Evolutionary conservation across 23 tunicate species (phyloP).

Genomic region (Corella eumyota): DNA sequence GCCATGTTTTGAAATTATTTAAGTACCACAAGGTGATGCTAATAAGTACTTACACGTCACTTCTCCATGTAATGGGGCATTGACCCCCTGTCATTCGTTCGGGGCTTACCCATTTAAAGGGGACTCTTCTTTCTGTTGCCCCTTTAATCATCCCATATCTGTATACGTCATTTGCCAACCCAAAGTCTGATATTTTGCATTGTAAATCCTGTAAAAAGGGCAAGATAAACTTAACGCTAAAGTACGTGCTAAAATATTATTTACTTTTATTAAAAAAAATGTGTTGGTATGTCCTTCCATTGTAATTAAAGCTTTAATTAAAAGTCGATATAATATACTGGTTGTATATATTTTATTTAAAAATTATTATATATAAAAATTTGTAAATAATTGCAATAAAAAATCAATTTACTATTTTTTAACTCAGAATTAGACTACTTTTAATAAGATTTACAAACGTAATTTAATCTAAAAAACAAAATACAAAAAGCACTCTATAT

Average conservation of each 20-base stretch:
- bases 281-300: too few species aligned
- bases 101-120: slow-evolving; percentile 93
- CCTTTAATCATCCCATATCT: slow-evolving; percentile 80
- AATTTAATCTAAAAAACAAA: not conserved
- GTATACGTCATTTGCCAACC: slow-evolving; percentile 88
- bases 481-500: not conserved
- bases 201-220: slow-evolving; percentile 28
- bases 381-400: too few species aligned
- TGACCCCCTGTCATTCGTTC: slow-evolving; percentile 78
- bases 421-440: too few species aligned
- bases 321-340: too few species aligned
- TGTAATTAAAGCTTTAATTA: too few species aligned
- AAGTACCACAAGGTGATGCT: not conserved
- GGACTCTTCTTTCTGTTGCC: slow-evolving; percentile 86
- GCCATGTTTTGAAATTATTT: not conserved
- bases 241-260: too few species aligned
- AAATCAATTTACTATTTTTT: too few species aligned
- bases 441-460: not conserved
- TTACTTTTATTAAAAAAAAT: too few species aligned
- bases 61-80: slow-evolving; percentile 81
- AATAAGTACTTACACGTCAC: slow-evolving; percentile 73
- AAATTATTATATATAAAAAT: too few species aligned
- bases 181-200: slow-evolving; percentile 87
- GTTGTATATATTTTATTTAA: too few species aligned
- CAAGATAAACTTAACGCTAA: not conserved